These are phyloP conservation scores for Ditula angustiorana DNA, from an alignment of 2,888 invertebrate species.

Conservation along the genomic window DNA sequence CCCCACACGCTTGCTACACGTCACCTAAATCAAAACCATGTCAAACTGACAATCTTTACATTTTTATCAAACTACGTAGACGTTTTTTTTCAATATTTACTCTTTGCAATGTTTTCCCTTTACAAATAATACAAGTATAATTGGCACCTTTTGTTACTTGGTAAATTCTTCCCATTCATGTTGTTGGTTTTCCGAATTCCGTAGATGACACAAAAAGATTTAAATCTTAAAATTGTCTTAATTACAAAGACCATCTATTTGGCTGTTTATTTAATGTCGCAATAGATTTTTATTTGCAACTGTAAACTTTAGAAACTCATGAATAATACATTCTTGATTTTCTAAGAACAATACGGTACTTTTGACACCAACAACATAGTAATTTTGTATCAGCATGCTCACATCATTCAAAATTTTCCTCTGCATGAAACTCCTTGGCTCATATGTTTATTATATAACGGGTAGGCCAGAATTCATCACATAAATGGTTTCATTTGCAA, in stretches of 20 bases:
- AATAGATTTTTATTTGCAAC: no score
- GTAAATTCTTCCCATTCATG: slow-evolving; percentile 48
- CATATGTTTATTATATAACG: slow-evolving; percentile 48
- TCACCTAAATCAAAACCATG: slow-evolving; percentile 26
- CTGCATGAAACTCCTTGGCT: slow-evolving; percentile 60
- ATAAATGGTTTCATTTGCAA: slow-evolving; percentile 54
- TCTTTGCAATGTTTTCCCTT: slow-evolving; percentile 84
- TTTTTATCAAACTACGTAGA: slow-evolving; percentile 26
- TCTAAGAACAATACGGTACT: slow-evolving; percentile 6
- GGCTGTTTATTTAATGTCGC: not conserved
- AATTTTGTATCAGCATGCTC: slow-evolving; percentile 35
- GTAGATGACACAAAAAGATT: not conserved
- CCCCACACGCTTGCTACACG: slow-evolving; percentile 28
- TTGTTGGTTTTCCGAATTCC: slow-evolving; percentile 52
- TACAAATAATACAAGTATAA: slow-evolving; percentile 27
- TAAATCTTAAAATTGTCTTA: not conserved
- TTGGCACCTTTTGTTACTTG: slow-evolving; percentile 30
- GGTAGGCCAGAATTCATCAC: slow-evolving; percentile 61
- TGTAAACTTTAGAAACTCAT: not conserved
- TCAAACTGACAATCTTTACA: slow-evolving; percentile 25
- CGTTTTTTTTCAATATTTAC: slow-evolving; percentile 56
- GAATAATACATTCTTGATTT: not conserved
- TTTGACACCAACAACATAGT: slow-evolving; percentile 34
- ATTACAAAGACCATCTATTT: not conserved
- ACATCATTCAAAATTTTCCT: slow-evolving; percentile 32